Evolutionary conservation across 2,113 vertebrate genomes (phyloP).

Genomic region (Oncorhynchus clarkii): DNA sequence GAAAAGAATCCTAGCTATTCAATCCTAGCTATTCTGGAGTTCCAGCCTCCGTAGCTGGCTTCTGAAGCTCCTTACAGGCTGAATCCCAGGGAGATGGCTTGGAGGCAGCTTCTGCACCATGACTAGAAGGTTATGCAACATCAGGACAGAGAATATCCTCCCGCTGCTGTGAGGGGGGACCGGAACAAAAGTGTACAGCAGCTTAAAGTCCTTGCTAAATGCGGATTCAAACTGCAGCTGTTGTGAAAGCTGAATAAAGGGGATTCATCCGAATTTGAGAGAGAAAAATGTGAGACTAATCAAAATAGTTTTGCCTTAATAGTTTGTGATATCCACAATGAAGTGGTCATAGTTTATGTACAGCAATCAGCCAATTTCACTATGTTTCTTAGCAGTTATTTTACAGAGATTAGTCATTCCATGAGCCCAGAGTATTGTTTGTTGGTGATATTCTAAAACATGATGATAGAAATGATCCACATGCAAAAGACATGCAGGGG

Average conservation of each 20-base stretch:
- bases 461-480: neutral
- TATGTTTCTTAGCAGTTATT: neutral
- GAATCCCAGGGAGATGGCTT: conserved; percentile 50
- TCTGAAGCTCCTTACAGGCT: conserved; percentile 54
- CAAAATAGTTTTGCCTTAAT: neutral
- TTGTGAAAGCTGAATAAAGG: conserved; percentile 34
- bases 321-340: neutral
- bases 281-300: conserved; percentile 2
- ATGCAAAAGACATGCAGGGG: neutral
- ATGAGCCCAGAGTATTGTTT: too few species aligned
- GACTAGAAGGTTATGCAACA: conserved; percentile 63
- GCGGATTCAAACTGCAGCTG: conserved; percentile 14
- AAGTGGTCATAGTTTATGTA: neutral
- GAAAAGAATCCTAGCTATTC: conserved; percentile 48
- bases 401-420: too few species aligned
- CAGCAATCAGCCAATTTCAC: neutral
- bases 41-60: conserved; percentile 43
- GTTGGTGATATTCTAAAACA: too few species aligned
- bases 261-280: conserved; percentile 25
- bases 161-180: conserved; percentile 43
- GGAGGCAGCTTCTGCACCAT: conserved; percentile 58
- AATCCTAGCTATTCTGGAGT: conserved; percentile 45
- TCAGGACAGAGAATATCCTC: conserved; percentile 47
- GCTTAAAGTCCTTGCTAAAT: conserved; percentile 43
- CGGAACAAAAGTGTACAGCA: conserved; percentile 43